Evolutionary conservation across 2,113 vertebrate genomes (phyloP), one percentile per base, ranked within the genome.

Genomic region (Bos taurus): DNA sequence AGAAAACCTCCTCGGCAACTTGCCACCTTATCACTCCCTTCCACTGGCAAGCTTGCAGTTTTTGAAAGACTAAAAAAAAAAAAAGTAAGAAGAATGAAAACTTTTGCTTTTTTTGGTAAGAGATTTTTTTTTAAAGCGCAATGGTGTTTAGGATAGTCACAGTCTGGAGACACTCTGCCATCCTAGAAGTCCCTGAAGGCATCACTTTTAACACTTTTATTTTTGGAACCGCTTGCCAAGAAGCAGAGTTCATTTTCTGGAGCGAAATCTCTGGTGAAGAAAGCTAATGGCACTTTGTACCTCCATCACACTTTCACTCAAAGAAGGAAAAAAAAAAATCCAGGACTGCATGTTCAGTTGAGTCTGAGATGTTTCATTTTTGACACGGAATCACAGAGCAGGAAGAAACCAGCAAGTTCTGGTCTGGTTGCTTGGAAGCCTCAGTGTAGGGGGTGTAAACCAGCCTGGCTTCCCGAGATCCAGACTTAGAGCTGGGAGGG

Each of bases 191-290:
- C 81, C 74, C 90, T 26, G 54, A 88, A 95, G 90, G 10, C 21
- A 87, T 96, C 40, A 33, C 84, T 95, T 90, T 64, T 36, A 93
- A 85, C 67, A 57, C 91, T 30, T 93, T 87, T 94, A 80, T 74
- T 96, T 97, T 95, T 88, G 83, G 87, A 91, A 90, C 54, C 14
- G 87, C 71, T 91, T 90, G 56, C 93, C 90, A 90, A 84, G 91
- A 91, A 91, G 36, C 77, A 50, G 56, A 93, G 86, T 88, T 88
- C 78, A 59, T 82, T 88, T 62, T 95, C 74, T 78, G 64, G 74
- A 96, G 56, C 1, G 0, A 74, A 87, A 54, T 11, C 52, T 67
- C 7, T 50, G 5, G n/a, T 15, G 46, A 64, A 57, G 67, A 78
- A 50, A 91, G 64, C 57, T 36, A 57, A 82, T 25, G 57, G 56